Base-by-base conservation (phyloP, 2,113 vertebrate genomes). In the Columba livia region DNA sequence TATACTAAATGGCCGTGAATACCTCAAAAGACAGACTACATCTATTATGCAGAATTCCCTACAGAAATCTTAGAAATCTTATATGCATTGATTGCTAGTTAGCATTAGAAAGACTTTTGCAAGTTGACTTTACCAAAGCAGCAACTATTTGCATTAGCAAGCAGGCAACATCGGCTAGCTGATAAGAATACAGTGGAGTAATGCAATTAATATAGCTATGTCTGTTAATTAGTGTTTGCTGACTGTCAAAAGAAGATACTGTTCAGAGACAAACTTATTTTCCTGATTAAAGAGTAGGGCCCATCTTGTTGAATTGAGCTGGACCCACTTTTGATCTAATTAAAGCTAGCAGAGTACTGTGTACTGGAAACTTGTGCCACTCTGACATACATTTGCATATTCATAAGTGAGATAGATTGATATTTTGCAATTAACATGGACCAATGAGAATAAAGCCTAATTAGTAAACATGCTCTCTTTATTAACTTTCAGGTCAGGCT, bases 151-250 rank as follows among this genome's bases (percentile, higher is more conserved):
- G 97, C 97, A 97, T 98, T 97, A 97, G 95, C 96, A 97, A 97
- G 92, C 85, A 97, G 90, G 96, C 93, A 97, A 96, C 96, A 97
- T 93, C 96, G 94, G 96, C 96, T 97, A 96, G 97, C 98, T 96
- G 97, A 97, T 98, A 98, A 98, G 98, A 97, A 97, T 96, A 95
- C 94, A 94, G 93, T 94, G 87, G 94, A 97, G 96, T 95, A 95
- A 97, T 97, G 97, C 96, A 98, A 98, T 98, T 98, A 98, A 98
- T 98, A 98, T 96, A 98, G 97, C 98, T 98, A 97, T 96, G 96
- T 98, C 97, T 98, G 96, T 98, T 98, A 98, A 98, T 98, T 98
- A 98, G 97, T 97, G 96, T 97, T 98, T 98, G 97, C 97, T 96
- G 96, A 98, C 97, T 98, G 98, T 98, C 98, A 97, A 89, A 97